A percentile compares a stretch with the other conserved stretches of the same genome.
These are phyloP conservation scores for Novumbra hubbsi DNA, from an alignment of 2,797 vertebrate genomes.

Conservation along the genomic window DNA sequence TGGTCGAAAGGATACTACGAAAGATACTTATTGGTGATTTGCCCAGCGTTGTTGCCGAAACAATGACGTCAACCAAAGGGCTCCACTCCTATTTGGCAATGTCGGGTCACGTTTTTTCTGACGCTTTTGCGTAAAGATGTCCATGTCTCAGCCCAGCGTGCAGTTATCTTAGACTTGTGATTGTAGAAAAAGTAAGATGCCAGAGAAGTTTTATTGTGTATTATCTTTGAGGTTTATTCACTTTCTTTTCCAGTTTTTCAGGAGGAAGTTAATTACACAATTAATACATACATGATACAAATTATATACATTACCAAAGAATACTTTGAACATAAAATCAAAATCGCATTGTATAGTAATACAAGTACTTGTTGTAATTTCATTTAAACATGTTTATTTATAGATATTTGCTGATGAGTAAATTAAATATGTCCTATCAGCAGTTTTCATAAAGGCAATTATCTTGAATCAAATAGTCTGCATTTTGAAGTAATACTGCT, in stretches of 20 bases:
- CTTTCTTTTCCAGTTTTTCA: constrained; percentile 77
- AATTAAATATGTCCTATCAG: constrained; percentile 80
- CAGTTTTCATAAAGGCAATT: constrained; percentile 81
- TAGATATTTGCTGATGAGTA: constrained; percentile 80
- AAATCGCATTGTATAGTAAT: constrained; percentile 79
- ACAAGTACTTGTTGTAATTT: constrained; percentile 78
- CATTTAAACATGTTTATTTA: constrained; percentile 78
- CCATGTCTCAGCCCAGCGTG: not conserved
- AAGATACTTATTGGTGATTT: not conserved
- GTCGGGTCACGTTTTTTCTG: not conserved
- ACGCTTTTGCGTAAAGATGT: not conserved
- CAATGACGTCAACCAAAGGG: constrained; percentile 49
- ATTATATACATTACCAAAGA: constrained; percentile 84
- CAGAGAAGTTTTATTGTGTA: constrained; percentile 52
- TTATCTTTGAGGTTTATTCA: constrained; percentile 82
- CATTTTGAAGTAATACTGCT: constrained; percentile 78
- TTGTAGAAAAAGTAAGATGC: constrained; percentile 29
- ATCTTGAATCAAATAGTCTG: constrained; percentile 76
- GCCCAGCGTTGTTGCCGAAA: constrained; percentile 24
- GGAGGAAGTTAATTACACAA: constrained; percentile 83
- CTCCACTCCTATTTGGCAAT: constrained; percentile 31
- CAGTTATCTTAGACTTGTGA: not conserved
- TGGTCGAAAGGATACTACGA: not conserved
- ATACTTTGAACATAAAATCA: constrained; percentile 81
- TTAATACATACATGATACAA: constrained; percentile 83